These are phyloP conservation scores for Drosophila baimaii DNA, from an alignment of 1,140 invertebrate genomes.

Conservation along the genomic window DNA sequence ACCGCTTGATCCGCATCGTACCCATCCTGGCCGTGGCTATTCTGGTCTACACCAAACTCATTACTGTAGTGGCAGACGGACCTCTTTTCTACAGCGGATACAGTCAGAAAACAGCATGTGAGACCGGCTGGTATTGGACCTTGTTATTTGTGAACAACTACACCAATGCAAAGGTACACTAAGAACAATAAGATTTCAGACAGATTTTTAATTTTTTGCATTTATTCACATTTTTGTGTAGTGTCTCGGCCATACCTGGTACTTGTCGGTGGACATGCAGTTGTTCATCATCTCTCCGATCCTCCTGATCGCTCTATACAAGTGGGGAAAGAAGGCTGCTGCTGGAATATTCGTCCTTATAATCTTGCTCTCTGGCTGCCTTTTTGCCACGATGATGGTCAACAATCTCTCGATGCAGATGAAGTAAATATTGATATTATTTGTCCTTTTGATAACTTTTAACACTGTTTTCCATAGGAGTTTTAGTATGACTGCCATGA, in stretches of 20 bases:
- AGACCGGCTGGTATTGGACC: constrained; percentile 51
- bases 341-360: constrained; percentile 37
- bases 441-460: background rate
- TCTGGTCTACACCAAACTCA: no score
- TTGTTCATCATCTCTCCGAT: constrained; percentile 90
- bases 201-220: no score
- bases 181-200: no score
- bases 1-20: no score
- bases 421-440: constrained; percentile 11
- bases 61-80: background rate
- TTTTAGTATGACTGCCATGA: constrained; percentile 1
- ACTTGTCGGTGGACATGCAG: no score
- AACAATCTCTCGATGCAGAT: constrained; percentile 25
- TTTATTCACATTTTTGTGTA: no score
- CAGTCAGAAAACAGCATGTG: constrained; percentile 57
- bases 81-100: constrained; percentile 9
- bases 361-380: constrained; percentile 35
- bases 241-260: no score
- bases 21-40: no score
- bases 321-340: constrained; percentile 81
- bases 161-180: constrained; percentile 87
- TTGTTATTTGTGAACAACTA: constrained; percentile 59
- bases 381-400: constrained; percentile 38
- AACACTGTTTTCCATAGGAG: constrained; percentile 10
- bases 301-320: no score